phyloP scores from a whole-genome alignment of 1,140 invertebrate genomes.

The Pygmarrhopalites habei region DNA sequence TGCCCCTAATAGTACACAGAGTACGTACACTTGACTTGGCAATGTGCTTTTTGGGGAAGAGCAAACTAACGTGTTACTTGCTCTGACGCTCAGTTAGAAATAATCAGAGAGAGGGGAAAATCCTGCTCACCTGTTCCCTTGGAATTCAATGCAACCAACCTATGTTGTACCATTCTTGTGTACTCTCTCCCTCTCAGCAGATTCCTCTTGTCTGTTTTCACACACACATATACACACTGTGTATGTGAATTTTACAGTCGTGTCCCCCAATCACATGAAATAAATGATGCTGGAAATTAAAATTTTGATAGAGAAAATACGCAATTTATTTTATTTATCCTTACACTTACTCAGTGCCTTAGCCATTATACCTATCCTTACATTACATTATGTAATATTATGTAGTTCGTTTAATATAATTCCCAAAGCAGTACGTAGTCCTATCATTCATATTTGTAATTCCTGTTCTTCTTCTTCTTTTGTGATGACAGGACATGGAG shows the following conservation, averaged over 20 bases:
- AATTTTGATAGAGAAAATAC: background rate
- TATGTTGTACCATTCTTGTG: conserved; percentile 16
- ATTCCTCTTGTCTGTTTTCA: background rate
- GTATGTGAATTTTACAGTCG: background rate
- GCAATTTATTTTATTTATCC: background rate
- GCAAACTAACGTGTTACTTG: conserved; percentile 15
- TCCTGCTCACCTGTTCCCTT: background rate
- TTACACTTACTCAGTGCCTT: background rate
- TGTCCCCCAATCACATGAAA: background rate
- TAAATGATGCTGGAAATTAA: background rate
- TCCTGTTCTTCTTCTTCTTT: too few species aligned
- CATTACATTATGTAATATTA: too few species aligned
- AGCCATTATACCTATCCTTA: too few species aligned
- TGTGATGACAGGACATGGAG: too few species aligned
- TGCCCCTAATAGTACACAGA: conserved; percentile 1
- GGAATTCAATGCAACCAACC: background rate
- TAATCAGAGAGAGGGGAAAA: conserved; percentile 13
- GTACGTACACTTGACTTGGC: background rate
- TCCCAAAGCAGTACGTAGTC: too few species aligned
- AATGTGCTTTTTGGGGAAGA: background rate
- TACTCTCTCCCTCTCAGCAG: conserved; percentile 6
- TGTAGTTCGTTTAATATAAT: too few species aligned
- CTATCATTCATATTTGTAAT: too few species aligned
- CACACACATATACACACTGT: background rate
- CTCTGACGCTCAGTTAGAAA: conserved; percentile 31